These are phyloP conservation scores for Coregonus clupeaformis DNA, from an alignment of 2,113 vertebrate genomes.

Conservation along the genomic window DNA sequence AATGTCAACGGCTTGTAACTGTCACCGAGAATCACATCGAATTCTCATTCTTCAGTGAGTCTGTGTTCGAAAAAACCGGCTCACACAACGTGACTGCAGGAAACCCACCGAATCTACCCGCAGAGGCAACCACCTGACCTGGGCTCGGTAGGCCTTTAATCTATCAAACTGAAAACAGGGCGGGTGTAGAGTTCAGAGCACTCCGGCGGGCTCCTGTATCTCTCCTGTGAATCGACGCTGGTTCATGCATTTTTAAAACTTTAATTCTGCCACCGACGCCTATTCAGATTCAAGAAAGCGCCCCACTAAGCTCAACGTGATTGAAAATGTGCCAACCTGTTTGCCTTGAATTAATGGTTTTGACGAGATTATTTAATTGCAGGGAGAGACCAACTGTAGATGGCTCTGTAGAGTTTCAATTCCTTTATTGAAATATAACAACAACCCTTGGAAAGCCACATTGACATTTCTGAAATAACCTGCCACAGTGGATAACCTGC, in stretches of 20 bases:
- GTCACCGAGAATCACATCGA: too few relatives aligned
- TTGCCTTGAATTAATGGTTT: not conserved
- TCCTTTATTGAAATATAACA: not conserved
- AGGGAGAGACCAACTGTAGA: constrained; percentile 81
- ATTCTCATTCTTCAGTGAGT: too few relatives aligned
- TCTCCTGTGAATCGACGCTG: not conserved
- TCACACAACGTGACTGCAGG: not conserved
- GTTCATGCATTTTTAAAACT: not conserved
- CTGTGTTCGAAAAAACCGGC: too few relatives aligned
- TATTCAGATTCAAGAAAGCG: not conserved
- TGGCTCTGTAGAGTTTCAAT: constrained; percentile 88
- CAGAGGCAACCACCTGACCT: too few relatives aligned
- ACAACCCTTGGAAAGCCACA: too few relatives aligned
- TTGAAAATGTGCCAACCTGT: not conserved
- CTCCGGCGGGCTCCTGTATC: not conserved
- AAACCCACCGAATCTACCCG: not conserved
- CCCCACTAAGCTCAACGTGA: not conserved
- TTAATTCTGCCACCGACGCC: not conserved
- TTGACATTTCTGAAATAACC: too few relatives aligned
- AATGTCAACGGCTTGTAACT: too few relatives aligned
- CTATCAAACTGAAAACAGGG: not conserved
- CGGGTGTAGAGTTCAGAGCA: not conserved
- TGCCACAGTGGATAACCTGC: too few relatives aligned
- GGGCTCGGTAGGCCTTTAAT: too few relatives aligned
- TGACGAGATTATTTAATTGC: constrained; percentile 62